Conservation (phyloP, 1,140 invertebrate genomes). For the Trachymyrmex septentrionalis region DNA sequence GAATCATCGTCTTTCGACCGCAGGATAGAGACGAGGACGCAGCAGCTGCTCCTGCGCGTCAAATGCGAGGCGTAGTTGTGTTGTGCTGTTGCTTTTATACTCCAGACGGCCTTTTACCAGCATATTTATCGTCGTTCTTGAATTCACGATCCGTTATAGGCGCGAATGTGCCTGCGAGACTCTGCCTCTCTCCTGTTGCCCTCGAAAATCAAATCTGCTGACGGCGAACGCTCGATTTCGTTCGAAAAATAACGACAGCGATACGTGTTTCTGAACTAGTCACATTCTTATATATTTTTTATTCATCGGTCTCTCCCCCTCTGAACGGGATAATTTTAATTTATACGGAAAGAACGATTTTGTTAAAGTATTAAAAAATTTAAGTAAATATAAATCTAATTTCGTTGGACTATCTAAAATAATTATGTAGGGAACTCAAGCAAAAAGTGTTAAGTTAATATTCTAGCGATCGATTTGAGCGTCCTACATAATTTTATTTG, state of each 20-base stretch:
- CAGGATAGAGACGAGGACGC: constrained; percentile 50
- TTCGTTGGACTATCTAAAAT: too few relatives aligned
- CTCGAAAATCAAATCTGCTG: constrained; percentile 23
- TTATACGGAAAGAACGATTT: neutral
- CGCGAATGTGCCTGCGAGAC: constrained; percentile 30
- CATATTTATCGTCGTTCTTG: constrained; percentile 62
- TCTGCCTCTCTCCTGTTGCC: neutral
- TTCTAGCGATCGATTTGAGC: too few relatives aligned
- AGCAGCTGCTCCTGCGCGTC: constrained; percentile 67
- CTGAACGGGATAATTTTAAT: neutral
- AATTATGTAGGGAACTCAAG: too few relatives aligned
- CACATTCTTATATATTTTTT: neutral
- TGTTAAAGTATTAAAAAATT: too few relatives aligned
- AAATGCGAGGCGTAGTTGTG: constrained; percentile 50
- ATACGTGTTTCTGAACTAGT: neutral
- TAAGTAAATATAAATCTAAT: too few relatives aligned
- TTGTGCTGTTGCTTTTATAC: constrained; percentile 56
- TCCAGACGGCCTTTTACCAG: constrained; percentile 57
- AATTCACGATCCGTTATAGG: constrained; percentile 63
- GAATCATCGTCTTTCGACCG: constrained; percentile 39
- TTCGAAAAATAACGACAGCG: neutral
- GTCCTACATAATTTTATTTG: too few relatives aligned
- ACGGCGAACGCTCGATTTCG: neutral
- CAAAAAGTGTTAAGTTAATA: too few relatives aligned
- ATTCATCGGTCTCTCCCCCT: neutral